Evolutionary conservation across 1,140 invertebrate species (phyloP).

Genomic region (Paraescarpia echinospica): DNA sequence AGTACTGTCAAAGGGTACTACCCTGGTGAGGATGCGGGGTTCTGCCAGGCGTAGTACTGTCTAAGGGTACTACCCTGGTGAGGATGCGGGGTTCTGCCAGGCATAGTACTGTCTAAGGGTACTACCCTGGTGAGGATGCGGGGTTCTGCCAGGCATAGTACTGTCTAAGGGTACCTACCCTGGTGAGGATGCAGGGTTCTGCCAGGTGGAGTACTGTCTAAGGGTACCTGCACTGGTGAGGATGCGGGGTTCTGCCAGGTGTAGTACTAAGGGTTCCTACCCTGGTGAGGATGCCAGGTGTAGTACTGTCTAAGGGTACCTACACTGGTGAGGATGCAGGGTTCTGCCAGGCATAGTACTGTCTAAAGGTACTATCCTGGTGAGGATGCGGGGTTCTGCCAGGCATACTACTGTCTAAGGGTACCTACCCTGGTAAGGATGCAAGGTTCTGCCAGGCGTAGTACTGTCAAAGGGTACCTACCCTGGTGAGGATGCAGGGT

Average conservation of each 20-base stretch:
- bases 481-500: slow-evolving; percentile 38
- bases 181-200: slow-evolving; percentile 49
- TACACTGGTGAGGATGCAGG: slow-evolving; percentile 34
- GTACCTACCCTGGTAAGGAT: slow-evolving; percentile 19
- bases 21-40: slow-evolving; percentile 37
- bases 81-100: slow-evolving; percentile 62
- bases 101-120: slow-evolving; percentile 69
- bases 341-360: slow-evolving; percentile 69
- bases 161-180: neutral
- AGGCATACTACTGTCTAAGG: slow-evolving; percentile 69
- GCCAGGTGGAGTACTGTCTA: slow-evolving; percentile 60
- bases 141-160: slow-evolving; percentile 64
- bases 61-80: slow-evolving; percentile 45
- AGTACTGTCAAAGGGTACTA: too few relatives aligned
- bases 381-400: slow-evolving; percentile 61
- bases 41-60: slow-evolving; percentile 70
- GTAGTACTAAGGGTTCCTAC: slow-evolving; percentile 57
- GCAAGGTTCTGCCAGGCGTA: slow-evolving; percentile 65
- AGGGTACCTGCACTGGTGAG: slow-evolving; percentile 1
- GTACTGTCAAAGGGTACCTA: too few relatives aligned
- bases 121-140: slow-evolving; percentile 26
- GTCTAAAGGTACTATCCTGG: slow-evolving; percentile 53
- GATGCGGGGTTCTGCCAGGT: slow-evolving; percentile 64
- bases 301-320: too few relatives aligned
- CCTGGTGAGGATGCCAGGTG: slow-evolving; percentile 62